Conservation (phyloP, 2,888 invertebrate genomes). For the Elegia similella region DNA sequence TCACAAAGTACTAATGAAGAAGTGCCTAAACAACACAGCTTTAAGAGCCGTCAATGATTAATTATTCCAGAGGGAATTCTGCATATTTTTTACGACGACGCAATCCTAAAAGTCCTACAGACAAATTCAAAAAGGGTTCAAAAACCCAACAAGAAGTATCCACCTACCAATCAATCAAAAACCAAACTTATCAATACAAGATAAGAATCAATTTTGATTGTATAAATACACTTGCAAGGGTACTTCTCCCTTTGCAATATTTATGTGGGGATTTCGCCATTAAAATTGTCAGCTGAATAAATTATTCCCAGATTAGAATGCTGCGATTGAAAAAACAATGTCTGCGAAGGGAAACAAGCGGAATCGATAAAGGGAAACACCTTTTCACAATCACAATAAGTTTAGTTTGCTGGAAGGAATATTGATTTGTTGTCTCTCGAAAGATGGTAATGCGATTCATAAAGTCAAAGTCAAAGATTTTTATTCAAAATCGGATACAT, state of each 20-base stretch:
- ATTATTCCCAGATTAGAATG: slow-evolving; percentile 16
- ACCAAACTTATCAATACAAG: background rate
- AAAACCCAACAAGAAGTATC: background rate
- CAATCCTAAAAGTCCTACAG: background rate
- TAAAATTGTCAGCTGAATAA: slow-evolving; percentile 18
- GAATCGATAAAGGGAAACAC: slow-evolving; percentile 7
- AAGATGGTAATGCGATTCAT: too few relatives aligned
- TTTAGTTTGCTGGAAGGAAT: too few relatives aligned
- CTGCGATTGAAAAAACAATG: slow-evolving; percentile 10
- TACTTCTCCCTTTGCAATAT: slow-evolving; percentile 14
- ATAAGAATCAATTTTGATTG: slow-evolving; percentile 3
- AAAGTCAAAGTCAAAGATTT: too few relatives aligned
- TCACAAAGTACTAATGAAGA: slow-evolving; percentile 6
- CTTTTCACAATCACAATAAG: background rate
- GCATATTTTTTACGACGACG: slow-evolving; percentile 1
- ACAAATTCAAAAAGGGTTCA: slow-evolving; percentile 1
- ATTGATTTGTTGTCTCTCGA: too few relatives aligned
- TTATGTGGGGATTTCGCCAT: slow-evolving; percentile 18
- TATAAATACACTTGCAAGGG: background rate
- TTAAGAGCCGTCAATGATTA: slow-evolving; percentile 10
- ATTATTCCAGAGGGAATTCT: background rate
- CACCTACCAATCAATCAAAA: background rate
- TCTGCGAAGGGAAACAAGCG: background rate
- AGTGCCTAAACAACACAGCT: background rate
- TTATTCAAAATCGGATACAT: too few relatives aligned